phyloP scores from a whole-genome alignment of 2,888 invertebrate species.

The Neocrepidodera transversa region DNA sequence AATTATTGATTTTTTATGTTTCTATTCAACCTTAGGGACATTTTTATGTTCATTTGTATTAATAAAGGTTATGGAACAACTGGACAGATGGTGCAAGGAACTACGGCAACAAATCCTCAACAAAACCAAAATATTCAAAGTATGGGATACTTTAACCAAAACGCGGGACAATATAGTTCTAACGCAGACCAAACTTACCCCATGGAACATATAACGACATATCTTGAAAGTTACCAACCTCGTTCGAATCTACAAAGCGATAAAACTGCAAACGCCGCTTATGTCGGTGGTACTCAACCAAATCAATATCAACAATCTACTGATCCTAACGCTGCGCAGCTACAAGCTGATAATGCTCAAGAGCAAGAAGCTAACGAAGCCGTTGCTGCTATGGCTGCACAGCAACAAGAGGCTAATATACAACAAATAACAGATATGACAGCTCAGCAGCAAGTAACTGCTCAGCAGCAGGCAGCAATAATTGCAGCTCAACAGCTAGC shows the following conservation, averaged over 20 bases:
- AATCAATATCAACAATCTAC: background rate
- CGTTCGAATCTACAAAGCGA: background rate
- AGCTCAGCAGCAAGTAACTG: background rate
- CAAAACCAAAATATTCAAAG: background rate
- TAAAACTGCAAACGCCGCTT: background rate
- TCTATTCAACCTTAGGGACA: no score
- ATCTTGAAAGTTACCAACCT: slow-evolving; percentile 1
- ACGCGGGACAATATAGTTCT: background rate
- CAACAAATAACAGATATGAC: background rate
- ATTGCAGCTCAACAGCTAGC: background rate
- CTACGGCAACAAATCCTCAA: background rate
- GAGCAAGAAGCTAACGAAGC: background rate
- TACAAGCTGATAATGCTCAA: background rate
- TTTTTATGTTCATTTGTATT: no score
- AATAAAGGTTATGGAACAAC: slow-evolving; percentile 1
- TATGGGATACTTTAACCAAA: background rate
- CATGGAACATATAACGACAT: background rate
- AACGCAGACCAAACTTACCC: background rate
- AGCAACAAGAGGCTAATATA: slow-evolving; percentile 2
- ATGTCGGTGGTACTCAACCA: background rate
- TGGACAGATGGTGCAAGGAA: slow-evolving; percentile 1
- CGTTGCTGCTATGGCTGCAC: background rate
- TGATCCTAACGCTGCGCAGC: background rate
- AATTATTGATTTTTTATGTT: no score
- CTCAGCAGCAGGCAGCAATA: background rate